phyloP scores from a whole-genome alignment of 2,797 vertebrate genomes.

The Oreochromis mossambicus region DNA sequence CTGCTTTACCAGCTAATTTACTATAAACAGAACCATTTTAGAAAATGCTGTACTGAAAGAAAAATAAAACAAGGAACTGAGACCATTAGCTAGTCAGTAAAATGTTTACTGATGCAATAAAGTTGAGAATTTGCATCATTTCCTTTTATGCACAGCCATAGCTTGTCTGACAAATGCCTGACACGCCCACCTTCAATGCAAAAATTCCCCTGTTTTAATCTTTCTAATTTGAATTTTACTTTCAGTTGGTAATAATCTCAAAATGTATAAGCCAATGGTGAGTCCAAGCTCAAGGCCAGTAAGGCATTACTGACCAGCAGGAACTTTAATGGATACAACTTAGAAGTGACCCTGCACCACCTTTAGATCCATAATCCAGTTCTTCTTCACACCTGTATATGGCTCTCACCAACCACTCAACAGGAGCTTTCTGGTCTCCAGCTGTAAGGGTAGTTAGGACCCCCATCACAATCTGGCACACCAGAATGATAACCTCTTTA shows the following conservation, averaged over 20 bases:
- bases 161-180: neutral
- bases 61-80: neutral
- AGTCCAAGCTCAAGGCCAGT: neutral
- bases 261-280: neutral
- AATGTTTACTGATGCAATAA: neutral
- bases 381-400: neutral
- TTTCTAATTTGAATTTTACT: neutral
- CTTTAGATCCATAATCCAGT: neutral
- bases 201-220: neutral
- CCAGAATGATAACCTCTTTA: neutral
- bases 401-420: neutral
- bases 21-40: neutral
- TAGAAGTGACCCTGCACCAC: neutral
- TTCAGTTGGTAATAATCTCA: neutral
- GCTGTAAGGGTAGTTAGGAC: neutral
- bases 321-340: neutral
- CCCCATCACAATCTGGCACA: neutral
- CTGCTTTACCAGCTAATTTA: neutral
- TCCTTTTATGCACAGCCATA: neutral
- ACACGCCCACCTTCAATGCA: neutral
- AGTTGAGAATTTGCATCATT: neutral
- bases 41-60: neutral
- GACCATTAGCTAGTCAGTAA: neutral
- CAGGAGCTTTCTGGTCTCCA: neutral
- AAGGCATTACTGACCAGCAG: neutral